Base-by-base conservation (phyloP, 1,140 invertebrate genomes). In the Thalassaphorura encarpata region DNA sequence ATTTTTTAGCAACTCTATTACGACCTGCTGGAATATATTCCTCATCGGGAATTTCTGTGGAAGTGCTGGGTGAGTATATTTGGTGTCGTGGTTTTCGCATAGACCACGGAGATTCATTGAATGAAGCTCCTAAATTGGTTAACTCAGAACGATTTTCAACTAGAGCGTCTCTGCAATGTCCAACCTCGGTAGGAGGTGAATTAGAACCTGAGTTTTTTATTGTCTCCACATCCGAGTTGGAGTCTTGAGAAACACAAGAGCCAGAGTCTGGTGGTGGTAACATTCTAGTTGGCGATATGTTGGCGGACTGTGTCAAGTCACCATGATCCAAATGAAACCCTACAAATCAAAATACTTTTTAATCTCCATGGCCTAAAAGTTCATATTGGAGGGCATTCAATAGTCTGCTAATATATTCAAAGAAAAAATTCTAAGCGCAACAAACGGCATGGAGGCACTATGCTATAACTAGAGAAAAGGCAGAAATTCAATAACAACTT, bases 201-300 rank as follows among this genome's bases (percentile, higher is more conserved):
- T 54, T 15, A 36, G 33, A 36, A n/a, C n/a, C 11, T 11, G 33
- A n/a, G 11, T 11, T 36, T 36, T 65, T 62, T 33, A 60, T 62
- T 42, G 57, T 49, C 23, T 43, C 45, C 8, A 60, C 23, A 28
- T 59, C 59, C 21, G 54, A 54, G 36, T 65, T 62, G 18, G 60
- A 62, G 50, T 65, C 60, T 45, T 65, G 60, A 40, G 63, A 65
- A n/a, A 62, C 27, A 1, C 60, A 60, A 27, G 62, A 60, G 3
- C 60, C 60, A 40, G 62, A 57, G 19, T 65, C 63, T 3, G 62
- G 61, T 23, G 63, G 63, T 18, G 63, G 63, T 11, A 62, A 52
- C 4, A 57, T 62, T 39, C 58, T 39, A 6, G 52, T 55, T 36
- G 63, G 63, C 21, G 63, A 65, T 43, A 65, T 65, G 33, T 65